Evolutionary conservation across 2,888 invertebrate genomes (phyloP), one percentile per base, ranked within the genome.

Genomic region (Mellilla xanthometata): DNA sequence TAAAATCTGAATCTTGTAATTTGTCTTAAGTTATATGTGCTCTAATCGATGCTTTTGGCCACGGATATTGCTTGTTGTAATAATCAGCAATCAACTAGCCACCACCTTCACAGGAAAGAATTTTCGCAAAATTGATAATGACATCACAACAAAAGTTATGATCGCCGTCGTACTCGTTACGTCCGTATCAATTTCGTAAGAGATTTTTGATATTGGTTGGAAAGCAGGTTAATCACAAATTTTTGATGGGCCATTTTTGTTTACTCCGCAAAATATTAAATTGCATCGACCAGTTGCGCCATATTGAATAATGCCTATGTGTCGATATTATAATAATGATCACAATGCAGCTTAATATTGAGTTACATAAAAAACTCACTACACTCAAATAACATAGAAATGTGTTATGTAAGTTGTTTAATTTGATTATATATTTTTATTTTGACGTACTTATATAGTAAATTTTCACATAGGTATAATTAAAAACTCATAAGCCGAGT

Each of bases 301-400:
- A 49, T 38, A 39, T 32, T 51, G 29, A 49, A 51, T 36, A 38
- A 35, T 47, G 23, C 23, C 29, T 26, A 40, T 39, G 19, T 63
- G 57, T 57, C 56, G 62, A 65, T 68, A 68, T 65, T 68, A 66
- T 67, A 70, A 68, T 73, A 71, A 71, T 64, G 54, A 60, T 60
- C 47, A 58, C 56, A 66, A 66, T 49, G 39, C 32, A 46, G 15
- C 45, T 39, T 54, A 45, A 44, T 39, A 31, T n/a, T n/a, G 19
- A 34, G 34, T 47, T 54, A 51, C 47, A 47, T 49, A 47, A 49
- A 51, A 42, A 46, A 33, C 19, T 7, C 11, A 5, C 5, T 10
- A 29, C 62, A 58, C 23, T 54, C 28, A 46, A 55, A 41, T 56
- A 57, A 60, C 62, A 53, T 36, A 44, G 44, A 60, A 44, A 56